Base-by-base conservation (phyloP, 1,140 invertebrate genomes). In the Ceratosolen fusciceps region DNA sequence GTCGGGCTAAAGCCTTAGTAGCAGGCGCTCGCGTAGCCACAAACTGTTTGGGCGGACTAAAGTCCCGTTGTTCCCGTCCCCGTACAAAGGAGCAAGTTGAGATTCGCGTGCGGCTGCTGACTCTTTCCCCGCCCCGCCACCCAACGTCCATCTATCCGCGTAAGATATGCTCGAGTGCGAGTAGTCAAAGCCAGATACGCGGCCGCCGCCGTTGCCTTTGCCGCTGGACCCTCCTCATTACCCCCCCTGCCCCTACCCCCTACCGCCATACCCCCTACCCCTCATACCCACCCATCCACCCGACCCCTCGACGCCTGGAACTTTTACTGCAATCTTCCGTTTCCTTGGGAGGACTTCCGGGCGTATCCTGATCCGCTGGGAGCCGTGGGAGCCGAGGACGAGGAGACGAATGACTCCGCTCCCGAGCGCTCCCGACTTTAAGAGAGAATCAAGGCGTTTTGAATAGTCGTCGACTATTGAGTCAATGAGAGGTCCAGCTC, bases 131-230 rank as follows among this genome's bases (percentile, higher is more conserved):
- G 31, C 62, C n/a, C 24, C 31, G 62, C 31, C 24, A 10, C 29
- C 72, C 1, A 2, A 1, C 26, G 1, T n/a, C 49, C 24, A n/a
- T 49, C 73, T 26, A 2, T n/a, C 31, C 37, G 34, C 47, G 37
- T 71, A 37, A 72, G 60, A 60, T 72, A 77, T 62, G 54, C 29
- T 71, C 26, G 54, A 39, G 47, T 54, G 62, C 52, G 54, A 77
- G 54, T 77, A 77, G 76, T 77, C 76, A 77, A 77, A 77, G 76
- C 54, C 76, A 77, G 67, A 70, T 58, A 58, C 31, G 68, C 37
- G 26, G 16, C 8, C 24, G 49, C 34, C 60, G 60, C 60, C 34
- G 37, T 49, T 52, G 24, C 2, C 43, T 47, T n/a, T 74, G 58
- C 12, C 2, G 9, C 10, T 21, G 68, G 1, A 3, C 1, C 16